Evolutionary conservation across 2,797 vertebrate genomes (phyloP), one percentile per base, ranked within the genome.

Genomic region (Phrynocephalus vlangalii): DNA sequence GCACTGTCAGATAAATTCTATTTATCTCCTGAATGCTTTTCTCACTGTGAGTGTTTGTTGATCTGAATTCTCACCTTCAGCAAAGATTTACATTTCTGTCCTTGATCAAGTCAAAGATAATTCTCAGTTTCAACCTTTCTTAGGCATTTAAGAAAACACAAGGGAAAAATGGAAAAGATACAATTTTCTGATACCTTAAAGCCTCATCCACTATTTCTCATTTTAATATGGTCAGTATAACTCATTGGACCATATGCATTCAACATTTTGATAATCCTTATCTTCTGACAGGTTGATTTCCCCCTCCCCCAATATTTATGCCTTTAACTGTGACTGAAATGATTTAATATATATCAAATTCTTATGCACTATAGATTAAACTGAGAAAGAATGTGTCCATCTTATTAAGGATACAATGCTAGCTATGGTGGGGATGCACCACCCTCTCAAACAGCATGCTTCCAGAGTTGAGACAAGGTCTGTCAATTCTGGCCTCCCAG

Each of bases 1-100:
- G 88, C 87, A 89, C 89, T 95, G 95, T 94, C 94, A 96, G 95
- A 95, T 95, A 96, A 95, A 94, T 95, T 94, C 92, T 86, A 93
- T 94, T 95, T 95, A 96, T 96, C 95, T 95, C 91, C 87, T 91
- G 91, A 92, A 93, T 90, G 91, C 87, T 91, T 94, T 94, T 94
- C 89, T 95, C 86, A 79, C 90, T 3, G 44, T 90, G 89, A 94
- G 88, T 85, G 88, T 92, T 93, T 94, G 91, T 92, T 94, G 95
- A 90, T 93, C 93, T 92, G 93, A 95, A 94, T 94, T 94, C 93
- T 92, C 92, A 95, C 91, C 87, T 92, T 94, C 91, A 80, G 87
- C 79, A 88, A 93, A 95, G 94, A 95, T 94, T 94, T 95, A 93
- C 93, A 94, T 95, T 95, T 93, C 0, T 82, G 50, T 94, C 94